Evolutionary conservation across 2,797 vertebrate species (phyloP).

Genomic region (Threskiornis aethiopicus): DNA sequence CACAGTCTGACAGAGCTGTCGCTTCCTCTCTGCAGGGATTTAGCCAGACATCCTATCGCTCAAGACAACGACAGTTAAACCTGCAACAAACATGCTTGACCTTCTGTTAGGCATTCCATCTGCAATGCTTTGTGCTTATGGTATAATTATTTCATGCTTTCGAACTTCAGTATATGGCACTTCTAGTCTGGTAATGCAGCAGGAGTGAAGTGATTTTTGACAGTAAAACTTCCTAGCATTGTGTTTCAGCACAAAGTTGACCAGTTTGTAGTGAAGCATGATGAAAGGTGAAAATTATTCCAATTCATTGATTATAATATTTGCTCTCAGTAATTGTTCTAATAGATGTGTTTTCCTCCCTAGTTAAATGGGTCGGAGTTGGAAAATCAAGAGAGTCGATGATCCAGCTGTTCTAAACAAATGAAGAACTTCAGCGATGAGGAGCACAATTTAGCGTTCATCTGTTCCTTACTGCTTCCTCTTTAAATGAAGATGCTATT

Average conservation of each 20-base stretch:
- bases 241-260: neutral
- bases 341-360: conserved; percentile 10
- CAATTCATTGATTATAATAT: neutral
- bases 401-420: conserved; percentile 95
- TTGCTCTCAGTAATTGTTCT: neutral
- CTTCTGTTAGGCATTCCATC: neutral
- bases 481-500: conserved; percentile 36
- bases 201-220: neutral
- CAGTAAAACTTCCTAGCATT: neutral
- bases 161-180: neutral
- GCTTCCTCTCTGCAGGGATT: neutral
- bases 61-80: neutral
- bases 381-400: conserved; percentile 98
- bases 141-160: neutral
- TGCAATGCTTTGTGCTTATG: neutral
- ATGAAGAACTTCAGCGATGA: conserved; percentile 18
- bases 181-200: neutral
- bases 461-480: neutral
- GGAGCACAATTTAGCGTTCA: conserved; percentile 13
- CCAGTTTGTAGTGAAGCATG: neutral
- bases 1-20: neutral
- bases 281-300: neutral
- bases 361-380: conserved; percentile 99
- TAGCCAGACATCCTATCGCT: neutral
- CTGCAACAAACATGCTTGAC: neutral